Conservation (phyloP, 2,888 invertebrate genomes). For the Meliscaeva auricollis region DNA sequence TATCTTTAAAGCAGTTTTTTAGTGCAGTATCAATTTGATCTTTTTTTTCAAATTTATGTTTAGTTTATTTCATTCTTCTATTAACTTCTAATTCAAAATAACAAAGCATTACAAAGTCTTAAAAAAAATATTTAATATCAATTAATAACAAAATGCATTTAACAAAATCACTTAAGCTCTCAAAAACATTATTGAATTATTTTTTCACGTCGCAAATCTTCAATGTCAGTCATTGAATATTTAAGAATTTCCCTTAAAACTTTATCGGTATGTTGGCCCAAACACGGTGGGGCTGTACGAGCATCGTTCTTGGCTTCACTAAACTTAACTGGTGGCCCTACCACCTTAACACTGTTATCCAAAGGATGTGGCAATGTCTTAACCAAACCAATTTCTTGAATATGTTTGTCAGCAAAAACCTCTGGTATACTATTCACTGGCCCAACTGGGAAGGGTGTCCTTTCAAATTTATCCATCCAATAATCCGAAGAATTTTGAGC, state of each 20-base stretch:
- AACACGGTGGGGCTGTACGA: conserved; percentile 90
- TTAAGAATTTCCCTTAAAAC: conserved; percentile 89
- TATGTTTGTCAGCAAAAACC: conserved; percentile 95
- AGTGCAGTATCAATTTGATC: no score
- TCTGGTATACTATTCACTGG: conserved; percentile 94
- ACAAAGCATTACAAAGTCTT: no score
- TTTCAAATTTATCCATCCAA: conserved; percentile 90
- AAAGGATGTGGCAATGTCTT: conserved; percentile 89
- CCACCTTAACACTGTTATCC: conserved; percentile 90
- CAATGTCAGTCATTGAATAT: conserved; percentile 87
- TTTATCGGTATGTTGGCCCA: conserved; percentile 95
- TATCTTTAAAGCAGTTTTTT: no score
- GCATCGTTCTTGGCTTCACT: conserved; percentile 89
- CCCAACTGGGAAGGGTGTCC: conserved; percentile 93
- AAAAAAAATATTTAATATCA: no score
- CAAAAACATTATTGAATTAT: conserved; percentile 79
- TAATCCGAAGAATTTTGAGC: conserved; percentile 88
- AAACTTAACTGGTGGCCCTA: conserved; percentile 94
- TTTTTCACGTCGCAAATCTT: conserved; percentile 79
- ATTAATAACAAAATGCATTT: no score
- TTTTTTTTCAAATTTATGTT: no score
- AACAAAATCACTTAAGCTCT: no score
- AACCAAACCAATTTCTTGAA: conserved; percentile 89
- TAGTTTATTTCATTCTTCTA: no score
- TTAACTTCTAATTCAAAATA: no score